Conservation (phyloP, 2,797 vertebrate species). For the Perodicticus potto region DNA sequence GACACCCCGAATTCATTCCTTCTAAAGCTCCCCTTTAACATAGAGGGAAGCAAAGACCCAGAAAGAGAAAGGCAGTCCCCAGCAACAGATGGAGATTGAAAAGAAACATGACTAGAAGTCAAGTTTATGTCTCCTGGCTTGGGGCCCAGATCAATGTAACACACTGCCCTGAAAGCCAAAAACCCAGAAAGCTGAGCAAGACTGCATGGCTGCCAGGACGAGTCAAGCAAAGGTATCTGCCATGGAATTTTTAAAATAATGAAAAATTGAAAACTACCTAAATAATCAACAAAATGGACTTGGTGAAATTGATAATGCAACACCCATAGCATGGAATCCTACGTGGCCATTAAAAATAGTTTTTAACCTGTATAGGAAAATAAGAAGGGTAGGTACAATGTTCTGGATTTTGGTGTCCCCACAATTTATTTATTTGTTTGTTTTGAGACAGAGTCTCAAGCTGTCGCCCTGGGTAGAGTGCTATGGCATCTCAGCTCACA, state of each 20-base stretch:
- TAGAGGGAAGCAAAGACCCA: neutral
- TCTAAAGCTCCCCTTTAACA: neutral
- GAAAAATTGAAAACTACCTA: slow-evolving; percentile 31
- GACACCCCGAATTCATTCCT: neutral
- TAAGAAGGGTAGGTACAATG: neutral
- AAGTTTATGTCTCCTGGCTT: neutral
- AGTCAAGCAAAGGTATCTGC: neutral
- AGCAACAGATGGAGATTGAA: neutral
- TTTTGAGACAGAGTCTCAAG: too few relatives aligned
- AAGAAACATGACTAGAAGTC: neutral
- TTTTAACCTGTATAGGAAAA: slow-evolving; percentile 19
- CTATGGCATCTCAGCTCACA: too few relatives aligned
- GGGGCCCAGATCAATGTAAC: neutral
- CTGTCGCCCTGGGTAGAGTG: too few relatives aligned
- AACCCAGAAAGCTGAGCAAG: neutral
- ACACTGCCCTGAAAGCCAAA: neutral
- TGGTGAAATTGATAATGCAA: slow-evolving; percentile 31
- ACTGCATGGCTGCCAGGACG: neutral
- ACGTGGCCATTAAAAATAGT: slow-evolving; percentile 15
- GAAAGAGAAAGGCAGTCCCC: neutral
- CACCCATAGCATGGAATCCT: neutral
- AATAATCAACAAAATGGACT: neutral
- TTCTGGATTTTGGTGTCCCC: neutral
- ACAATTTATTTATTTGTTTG: too few relatives aligned
- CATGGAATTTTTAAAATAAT: neutral